Percentiles rank a stretch among this genome's conserved stretches.
Evolutionary conservation across 2,888 invertebrate genomes (phyloP).

Genomic region (Sacculina carcini): DNA sequence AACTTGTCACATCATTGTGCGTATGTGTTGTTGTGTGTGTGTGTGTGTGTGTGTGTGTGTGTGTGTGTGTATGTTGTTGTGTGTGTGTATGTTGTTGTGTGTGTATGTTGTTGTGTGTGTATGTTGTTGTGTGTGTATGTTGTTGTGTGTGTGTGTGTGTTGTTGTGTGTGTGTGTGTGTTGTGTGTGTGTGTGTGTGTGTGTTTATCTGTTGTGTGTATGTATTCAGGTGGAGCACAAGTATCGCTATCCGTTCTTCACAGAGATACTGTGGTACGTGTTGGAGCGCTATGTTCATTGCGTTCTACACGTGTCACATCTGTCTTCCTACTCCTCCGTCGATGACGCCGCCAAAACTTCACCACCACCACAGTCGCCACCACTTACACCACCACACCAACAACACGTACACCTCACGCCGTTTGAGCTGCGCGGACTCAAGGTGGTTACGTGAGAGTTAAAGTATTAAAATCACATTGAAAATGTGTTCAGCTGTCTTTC

Average conservation of each 20-base stretch:
- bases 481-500: too few relatives aligned
- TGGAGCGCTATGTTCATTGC: conserved; percentile 71
- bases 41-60: too few relatives aligned
- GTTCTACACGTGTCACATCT: conserved; percentile 59
- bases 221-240: conserved; percentile 59
- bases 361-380: too few relatives aligned
- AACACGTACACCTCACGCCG: conserved; percentile 19
- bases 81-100: too few relatives aligned
- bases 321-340: conserved; percentile 18
- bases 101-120: too few relatives aligned
- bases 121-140: too few relatives aligned
- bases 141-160: not conserved
- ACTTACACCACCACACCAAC: too few relatives aligned
- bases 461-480: too few relatives aligned
- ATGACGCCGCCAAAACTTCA: not conserved
- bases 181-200: not conserved
- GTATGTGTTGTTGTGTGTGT: too few relatives aligned
- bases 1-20: too few relatives aligned
- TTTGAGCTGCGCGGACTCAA: conserved; percentile 28
- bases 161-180: not conserved
- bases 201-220: not conserved
- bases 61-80: too few relatives aligned
- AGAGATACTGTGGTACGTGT: conserved; percentile 92
- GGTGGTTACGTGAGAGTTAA: too few relatives aligned
- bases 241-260: conserved; percentile 95